Evolutionary conservation across 2,797 vertebrate genomes (phyloP), one percentile per base, ranked within the genome.

Genomic region (Botia kubotai): DNA sequence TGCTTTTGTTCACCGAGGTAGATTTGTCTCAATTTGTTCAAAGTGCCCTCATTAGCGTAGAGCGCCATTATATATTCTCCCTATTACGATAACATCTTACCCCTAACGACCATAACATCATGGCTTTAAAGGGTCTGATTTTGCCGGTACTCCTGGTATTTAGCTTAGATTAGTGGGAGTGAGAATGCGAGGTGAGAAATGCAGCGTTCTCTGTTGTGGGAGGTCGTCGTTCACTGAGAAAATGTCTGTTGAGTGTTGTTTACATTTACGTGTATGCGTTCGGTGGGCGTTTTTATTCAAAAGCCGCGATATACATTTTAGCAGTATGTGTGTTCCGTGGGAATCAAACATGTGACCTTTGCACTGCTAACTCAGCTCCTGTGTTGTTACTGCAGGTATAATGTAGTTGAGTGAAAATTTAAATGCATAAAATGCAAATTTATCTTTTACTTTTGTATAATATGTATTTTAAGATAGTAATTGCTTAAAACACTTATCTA

Each of bases 21-120:
- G 84, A 82, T 84, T 84, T 71, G 71, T 86, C 75, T 75, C 69
- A 71, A 78, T 87, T 83, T 81, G 84, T 69, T 79, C 65, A 84
- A 65, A 67, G 75, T 77, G 57, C 78, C 75, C 81, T 84, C 81
- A 83, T 86, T 86, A 82, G 72, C 1, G 43, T 48, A 36, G 29
- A 70, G 55, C 17, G 65, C 82, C 76, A 85, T 87, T 82, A 84
- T 80, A 82, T 77, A 79, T 74, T 63, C 82, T 70, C 33, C 39
- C 65, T 74, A 76, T 82, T 83, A 80, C 16, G 69, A 73, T 79
- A 79, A 73, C 79, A 79, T 79, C 69, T 68, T 65, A 46, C 55
- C 67, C 50, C 50, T 72, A 78, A 79, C 53, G 13, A 57, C 55
- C 73, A 73, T 74, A 63, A 53, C 58, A 53, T 78, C 66, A 58